A percentile compares a stretch with the other conserved stretches of the same genome.
phyloP scores from a whole-genome alignment of 2,888 invertebrate species.

The Drosophila atripex region DNA sequence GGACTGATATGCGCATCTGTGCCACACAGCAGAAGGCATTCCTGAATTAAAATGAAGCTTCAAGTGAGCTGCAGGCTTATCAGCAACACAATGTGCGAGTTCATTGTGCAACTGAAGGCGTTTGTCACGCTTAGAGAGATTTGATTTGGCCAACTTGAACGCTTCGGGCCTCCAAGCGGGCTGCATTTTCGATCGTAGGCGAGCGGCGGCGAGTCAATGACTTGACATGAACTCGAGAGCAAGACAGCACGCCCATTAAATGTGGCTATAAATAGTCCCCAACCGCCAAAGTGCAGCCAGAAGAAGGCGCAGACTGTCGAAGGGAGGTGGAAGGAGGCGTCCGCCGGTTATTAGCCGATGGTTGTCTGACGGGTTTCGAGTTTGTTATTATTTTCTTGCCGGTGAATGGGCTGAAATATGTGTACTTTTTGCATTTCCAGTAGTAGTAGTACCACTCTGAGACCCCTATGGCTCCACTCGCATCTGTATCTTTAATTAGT shows the following conservation, averaged over 20 bases:
- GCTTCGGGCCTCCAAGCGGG: slow-evolving; percentile 5
- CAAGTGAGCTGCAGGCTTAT: slow-evolving; percentile 3
- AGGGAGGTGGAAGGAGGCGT: too few relatives aligned
- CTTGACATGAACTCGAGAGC: slow-evolving; percentile 67
- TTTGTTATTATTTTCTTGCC: slow-evolving; percentile 29
- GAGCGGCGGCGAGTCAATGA: slow-evolving; percentile 61
- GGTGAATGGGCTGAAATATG: slow-evolving; percentile 28
- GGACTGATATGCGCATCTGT: slow-evolving; percentile 11
- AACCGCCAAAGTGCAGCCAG: slow-evolving; percentile 31
- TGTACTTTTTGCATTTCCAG: too few relatives aligned
- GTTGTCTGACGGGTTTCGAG: slow-evolving; percentile 33
- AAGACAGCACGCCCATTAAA: slow-evolving; percentile 52
- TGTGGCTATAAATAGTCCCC: slow-evolving; percentile 62
- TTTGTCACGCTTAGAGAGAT: slow-evolving; percentile 33
- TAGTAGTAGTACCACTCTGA: too few relatives aligned
- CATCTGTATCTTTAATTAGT: slow-evolving; percentile 13
- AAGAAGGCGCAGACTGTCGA: slow-evolving; percentile 25
- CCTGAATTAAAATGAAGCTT: slow-evolving; percentile 15
- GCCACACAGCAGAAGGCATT: neutral
- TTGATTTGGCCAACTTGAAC: slow-evolving; percentile 10
- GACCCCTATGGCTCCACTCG: neutral
- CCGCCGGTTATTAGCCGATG: neutral
- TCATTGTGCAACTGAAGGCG: slow-evolving; percentile 6
- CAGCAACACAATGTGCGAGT: slow-evolving; percentile 10
- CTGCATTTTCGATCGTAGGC: slow-evolving; percentile 38